Percentiles rank a stretch among this genome's conserved stretches.
Conservation (phyloP, 2,113 vertebrate species). For the Dicaeum eximium region DNA sequence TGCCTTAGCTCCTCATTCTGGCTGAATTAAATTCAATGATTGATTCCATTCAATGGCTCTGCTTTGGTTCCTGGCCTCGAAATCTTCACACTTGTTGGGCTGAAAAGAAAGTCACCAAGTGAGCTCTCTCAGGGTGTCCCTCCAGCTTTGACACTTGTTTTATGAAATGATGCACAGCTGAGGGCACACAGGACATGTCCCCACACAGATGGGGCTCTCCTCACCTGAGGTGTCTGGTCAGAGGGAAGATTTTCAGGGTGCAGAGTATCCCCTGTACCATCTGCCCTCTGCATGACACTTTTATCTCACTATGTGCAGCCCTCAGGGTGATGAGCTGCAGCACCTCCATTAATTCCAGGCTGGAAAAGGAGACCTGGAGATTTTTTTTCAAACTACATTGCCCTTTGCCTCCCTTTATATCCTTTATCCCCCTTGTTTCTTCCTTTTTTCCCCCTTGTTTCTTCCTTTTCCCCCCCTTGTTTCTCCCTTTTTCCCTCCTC, state of each 20-base stretch:
- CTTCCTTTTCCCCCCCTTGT: too few relatives aligned
- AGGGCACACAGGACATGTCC: accelerated
- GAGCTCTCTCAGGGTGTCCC: neutral
- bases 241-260: neutral
- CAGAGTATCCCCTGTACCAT: neutral
- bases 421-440: accelerated
- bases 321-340: neutral
- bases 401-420: too few relatives aligned
- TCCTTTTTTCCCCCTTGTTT: neutral
- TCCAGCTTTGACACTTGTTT: neutral
- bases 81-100: neutral
- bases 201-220: accelerated
- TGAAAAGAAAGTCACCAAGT: neutral
- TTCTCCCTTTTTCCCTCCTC: neutral
- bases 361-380: neutral
- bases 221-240: neutral
- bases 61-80: neutral
- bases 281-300: neutral
- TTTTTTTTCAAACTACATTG: neutral
- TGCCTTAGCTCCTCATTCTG: neutral
- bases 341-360: neutral
- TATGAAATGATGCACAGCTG: neutral
- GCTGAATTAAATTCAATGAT: too few relatives aligned
- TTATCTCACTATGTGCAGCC: neutral
- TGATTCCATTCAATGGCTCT: too few relatives aligned